Conservation (phyloP, 2,888 invertebrate genomes). For the Glyphotaelius pellucidus region DNA sequence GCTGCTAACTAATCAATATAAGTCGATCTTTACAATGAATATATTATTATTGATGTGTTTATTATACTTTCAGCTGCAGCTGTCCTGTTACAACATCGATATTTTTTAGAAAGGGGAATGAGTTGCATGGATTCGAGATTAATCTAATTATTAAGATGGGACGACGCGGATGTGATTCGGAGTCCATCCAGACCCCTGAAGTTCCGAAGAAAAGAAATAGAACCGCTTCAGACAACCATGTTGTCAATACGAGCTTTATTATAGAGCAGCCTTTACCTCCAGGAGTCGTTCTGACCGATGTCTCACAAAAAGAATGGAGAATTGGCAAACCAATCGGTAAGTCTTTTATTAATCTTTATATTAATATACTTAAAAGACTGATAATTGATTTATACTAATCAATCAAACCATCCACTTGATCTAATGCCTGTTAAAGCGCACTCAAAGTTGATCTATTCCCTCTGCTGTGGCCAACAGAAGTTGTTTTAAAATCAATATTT, state of each 20-base stretch:
- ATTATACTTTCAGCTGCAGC: conserved; percentile 12
- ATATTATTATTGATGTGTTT: neutral
- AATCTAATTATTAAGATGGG: conserved; percentile 56
- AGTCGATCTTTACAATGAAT: neutral
- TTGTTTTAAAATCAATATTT: neutral
- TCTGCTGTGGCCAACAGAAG: neutral
- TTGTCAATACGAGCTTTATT: conserved; percentile 72
- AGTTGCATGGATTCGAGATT: conserved; percentile 24
- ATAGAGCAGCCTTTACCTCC: conserved; percentile 77
- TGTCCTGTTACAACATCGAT: conserved; percentile 16
- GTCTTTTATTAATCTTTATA: conserved; percentile 52
- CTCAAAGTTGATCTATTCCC: neutral
- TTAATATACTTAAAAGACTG: neutral
- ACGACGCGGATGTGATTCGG: conserved; percentile 68
- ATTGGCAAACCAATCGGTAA: conserved; percentile 91
- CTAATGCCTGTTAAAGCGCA: neutral
- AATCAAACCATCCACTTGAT: neutral
- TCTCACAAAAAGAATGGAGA: conserved; percentile 89
- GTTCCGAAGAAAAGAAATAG: conserved; percentile 73
- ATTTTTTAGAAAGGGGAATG: conserved; percentile 45
- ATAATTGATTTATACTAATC: neutral
- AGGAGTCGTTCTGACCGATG: conserved; percentile 89
- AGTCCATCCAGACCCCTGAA: conserved; percentile 70
- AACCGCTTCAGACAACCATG: conserved; percentile 65
- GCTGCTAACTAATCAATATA: neutral